Percentiles rank a stretch among this genome's conserved stretches.
Evolutionary conservation across 2,888 invertebrate genomes (phyloP).

Genomic region (Fabriciana adippe): DNA sequence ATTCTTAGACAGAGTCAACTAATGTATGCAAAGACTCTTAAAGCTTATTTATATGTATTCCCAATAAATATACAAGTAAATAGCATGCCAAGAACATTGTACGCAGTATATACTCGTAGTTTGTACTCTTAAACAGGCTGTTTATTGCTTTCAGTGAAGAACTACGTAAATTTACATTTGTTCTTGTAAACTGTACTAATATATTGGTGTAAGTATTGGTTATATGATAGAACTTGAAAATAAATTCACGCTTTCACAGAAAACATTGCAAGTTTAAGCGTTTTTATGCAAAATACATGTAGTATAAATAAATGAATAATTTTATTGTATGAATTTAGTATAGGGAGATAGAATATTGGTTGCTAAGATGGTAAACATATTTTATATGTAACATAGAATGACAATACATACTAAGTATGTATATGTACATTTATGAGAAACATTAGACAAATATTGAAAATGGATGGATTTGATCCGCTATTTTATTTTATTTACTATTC

Average conservation of each 20-base stretch:
- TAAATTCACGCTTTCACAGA: not conserved
- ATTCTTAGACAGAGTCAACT: slow-evolving; percentile 22
- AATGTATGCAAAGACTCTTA: slow-evolving; percentile 24
- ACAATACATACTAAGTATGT: too few relatives aligned
- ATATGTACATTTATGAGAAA: too few relatives aligned
- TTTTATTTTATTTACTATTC: too few relatives aligned
- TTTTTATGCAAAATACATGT: too few relatives aligned
- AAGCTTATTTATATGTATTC: slow-evolving; percentile 34
- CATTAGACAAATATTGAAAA: too few relatives aligned
- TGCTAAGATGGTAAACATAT: too few relatives aligned
- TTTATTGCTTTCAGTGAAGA: slow-evolving; percentile 35
- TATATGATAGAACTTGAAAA: slow-evolving; percentile 1
- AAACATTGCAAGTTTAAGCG: not conserved
- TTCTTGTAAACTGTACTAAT: slow-evolving; percentile 27
- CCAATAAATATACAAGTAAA: slow-evolving; percentile 32
- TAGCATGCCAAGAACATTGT: slow-evolving; percentile 34
- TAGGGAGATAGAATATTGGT: too few relatives aligned
- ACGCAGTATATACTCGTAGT: slow-evolving; percentile 25
- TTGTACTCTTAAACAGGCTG: slow-evolving; percentile 27
- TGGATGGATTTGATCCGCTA: too few relatives aligned
- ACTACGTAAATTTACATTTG: slow-evolving; percentile 31
- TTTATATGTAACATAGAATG: too few relatives aligned
- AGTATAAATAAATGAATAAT: too few relatives aligned
- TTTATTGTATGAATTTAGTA: too few relatives aligned
- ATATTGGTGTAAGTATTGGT: slow-evolving; percentile 7